Percentiles rank a stretch among this genome's conserved stretches.
Conservation (phyloP, 2,888 invertebrate species). For the Anoncus sp. region DNA sequence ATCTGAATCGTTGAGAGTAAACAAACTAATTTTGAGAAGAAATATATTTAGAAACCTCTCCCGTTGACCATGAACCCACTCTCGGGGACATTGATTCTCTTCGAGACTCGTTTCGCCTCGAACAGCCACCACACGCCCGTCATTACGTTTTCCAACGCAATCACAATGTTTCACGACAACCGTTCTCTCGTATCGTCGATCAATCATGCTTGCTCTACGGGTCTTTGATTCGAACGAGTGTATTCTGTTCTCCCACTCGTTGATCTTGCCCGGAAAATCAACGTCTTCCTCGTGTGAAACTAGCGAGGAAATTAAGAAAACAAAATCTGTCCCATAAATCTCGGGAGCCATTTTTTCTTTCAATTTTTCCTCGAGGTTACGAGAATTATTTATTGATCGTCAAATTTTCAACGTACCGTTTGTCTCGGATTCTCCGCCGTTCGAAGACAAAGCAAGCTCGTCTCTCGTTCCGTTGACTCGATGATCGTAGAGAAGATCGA, state of each 20-base stretch:
- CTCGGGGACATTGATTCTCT: not conserved
- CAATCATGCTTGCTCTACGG: not conserved
- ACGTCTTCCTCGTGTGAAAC: constrained; percentile 44
- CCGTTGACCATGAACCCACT: not conserved
- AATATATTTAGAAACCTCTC: not conserved
- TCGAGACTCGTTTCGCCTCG: constrained; percentile 21
- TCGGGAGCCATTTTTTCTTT: too few relatives aligned
- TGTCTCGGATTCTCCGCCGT: not conserved
- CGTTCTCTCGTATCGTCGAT: constrained; percentile 21
- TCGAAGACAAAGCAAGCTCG: constrained; percentile 19
- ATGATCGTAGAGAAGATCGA: constrained; percentile 58
- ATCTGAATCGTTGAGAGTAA: too few relatives aligned
- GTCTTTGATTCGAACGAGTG: constrained; percentile 24
- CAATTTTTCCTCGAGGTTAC: not conserved
- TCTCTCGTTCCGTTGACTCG: constrained; percentile 24
- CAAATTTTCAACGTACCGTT: constrained; percentile 19
- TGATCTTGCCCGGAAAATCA: constrained; percentile 56
- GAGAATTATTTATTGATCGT: not conserved
- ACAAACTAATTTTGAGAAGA: too few relatives aligned
- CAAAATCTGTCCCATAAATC: too few relatives aligned
- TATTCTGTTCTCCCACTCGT: constrained; percentile 59
- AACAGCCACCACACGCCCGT: too few relatives aligned
- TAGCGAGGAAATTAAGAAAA: not conserved
- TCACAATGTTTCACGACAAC: constrained; percentile 27
- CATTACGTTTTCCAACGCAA: constrained; percentile 31